Percentiles rank a stretch among this genome's conserved stretches.
These are phyloP conservation scores for Spodoptera picta DNA, from an alignment of 2,888 invertebrate species.

Conservation along the genomic window DNA sequence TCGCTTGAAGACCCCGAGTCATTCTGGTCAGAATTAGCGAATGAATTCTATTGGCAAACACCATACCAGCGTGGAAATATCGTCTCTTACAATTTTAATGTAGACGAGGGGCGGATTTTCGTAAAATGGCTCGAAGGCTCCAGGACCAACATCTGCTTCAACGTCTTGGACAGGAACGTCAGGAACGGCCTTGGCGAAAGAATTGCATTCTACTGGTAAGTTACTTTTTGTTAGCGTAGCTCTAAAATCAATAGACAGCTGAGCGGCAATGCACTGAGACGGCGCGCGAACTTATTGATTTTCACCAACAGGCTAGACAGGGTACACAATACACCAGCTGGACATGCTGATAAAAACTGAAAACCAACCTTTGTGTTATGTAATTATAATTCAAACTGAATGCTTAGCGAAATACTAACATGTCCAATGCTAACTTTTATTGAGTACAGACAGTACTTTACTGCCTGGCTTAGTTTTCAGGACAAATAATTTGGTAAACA, in stretches of 20 bases:
- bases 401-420: slow-evolving; percentile 33
- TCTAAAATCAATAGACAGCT: slow-evolving; percentile 79
- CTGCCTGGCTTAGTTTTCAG: background rate
- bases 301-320: slow-evolving; percentile 52
- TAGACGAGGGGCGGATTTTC: slow-evolving; percentile 95
- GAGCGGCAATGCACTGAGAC: slow-evolving; percentile 77
- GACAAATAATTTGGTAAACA: no score
- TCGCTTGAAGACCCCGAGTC: slow-evolving; percentile 96
- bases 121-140: slow-evolving; percentile 99
- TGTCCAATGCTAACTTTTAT: slow-evolving; percentile 1
- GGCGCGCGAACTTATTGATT: slow-evolving; percentile 84
- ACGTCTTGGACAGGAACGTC: slow-evolving; percentile 97
- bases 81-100: slow-evolving; percentile 96
- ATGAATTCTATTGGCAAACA: slow-evolving; percentile 97
- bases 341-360: slow-evolving; percentile 24
- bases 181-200: slow-evolving; percentile 96
- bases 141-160: slow-evolving; percentile 98
- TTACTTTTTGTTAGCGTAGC: slow-evolving; percentile 55
- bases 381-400: slow-evolving; percentile 43
- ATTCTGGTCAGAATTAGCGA: slow-evolving; percentile 98
- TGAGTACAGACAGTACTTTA: background rate
- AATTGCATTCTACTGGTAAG: slow-evolving; percentile 98
- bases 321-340: slow-evolving; percentile 22
- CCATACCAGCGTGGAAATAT: slow-evolving; percentile 93
- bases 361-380: slow-evolving; percentile 39